Conservation (phyloP, 2,797 vertebrate species). For the Anguilla megastoma region DNA sequence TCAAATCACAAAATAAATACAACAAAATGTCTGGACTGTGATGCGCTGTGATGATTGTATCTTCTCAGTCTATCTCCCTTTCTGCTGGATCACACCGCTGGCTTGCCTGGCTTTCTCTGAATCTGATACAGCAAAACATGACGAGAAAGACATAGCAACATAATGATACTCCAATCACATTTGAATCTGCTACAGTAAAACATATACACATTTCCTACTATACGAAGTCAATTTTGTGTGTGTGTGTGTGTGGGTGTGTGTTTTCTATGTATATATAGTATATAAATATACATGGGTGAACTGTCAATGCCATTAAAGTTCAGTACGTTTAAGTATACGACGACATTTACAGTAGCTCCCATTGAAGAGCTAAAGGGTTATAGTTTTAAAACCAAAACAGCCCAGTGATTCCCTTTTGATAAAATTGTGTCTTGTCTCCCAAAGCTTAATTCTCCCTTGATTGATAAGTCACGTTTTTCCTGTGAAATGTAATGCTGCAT, state of each 20-base stretch:
- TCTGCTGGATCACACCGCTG: background rate
- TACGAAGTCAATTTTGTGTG: background rate
- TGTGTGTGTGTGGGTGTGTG: too few species aligned
- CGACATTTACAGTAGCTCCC: background rate
- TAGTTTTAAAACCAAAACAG: background rate
- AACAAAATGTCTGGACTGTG: background rate
- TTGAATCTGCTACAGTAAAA: background rate
- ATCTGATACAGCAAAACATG: constrained; percentile 7
- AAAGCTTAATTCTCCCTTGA: background rate
- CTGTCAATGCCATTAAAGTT: background rate
- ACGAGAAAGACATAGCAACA: background rate
- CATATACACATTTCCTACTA: background rate
- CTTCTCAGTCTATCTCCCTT: background rate
- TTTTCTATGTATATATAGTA: too few species aligned
- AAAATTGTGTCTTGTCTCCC: background rate
- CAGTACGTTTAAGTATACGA: background rate
- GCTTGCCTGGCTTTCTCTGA: background rate
- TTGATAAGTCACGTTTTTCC: background rate
- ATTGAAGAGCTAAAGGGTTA: background rate
- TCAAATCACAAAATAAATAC: background rate
- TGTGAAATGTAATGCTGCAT: background rate
- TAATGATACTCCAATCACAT: background rate
- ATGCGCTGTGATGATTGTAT: background rate
- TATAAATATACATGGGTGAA: background rate
- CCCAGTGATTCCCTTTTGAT: background rate